Evolutionary conservation across 2,113 vertebrate genomes (phyloP).

Genomic region (Nothoprocta pentlandii): DNA sequence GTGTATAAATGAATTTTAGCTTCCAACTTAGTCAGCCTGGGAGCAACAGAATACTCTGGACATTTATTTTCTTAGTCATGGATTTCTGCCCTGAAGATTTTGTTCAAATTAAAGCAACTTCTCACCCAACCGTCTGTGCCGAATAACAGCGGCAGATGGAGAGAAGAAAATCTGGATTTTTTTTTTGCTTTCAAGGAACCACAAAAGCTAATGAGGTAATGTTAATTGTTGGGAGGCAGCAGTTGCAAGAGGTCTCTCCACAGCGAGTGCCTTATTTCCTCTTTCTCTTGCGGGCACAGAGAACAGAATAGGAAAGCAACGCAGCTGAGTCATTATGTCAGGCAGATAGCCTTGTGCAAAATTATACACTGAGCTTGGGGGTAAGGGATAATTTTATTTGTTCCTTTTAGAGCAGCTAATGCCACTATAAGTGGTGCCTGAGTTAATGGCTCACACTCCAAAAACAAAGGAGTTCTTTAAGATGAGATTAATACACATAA

Average conservation of each 20-base stretch:
- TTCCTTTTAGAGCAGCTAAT: background rate
- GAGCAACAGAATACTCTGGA: background rate
- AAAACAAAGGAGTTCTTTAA: background rate
- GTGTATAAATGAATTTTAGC: background rate
- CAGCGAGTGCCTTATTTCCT: background rate
- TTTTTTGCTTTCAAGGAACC: constrained; percentile 55
- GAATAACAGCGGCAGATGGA: constrained; percentile 51
- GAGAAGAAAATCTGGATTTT: constrained; percentile 35
- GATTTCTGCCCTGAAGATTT: constrained; percentile 29
- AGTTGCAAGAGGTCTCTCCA: constrained; percentile 13
- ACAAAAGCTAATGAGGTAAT: constrained; percentile 63
- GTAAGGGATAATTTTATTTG: background rate
- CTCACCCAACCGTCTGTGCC: constrained; percentile 28
- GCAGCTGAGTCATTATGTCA: background rate
- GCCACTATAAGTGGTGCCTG: background rate
- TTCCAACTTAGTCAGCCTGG: background rate
- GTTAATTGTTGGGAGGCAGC: background rate
- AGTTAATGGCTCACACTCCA: background rate
- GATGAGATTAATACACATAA: background rate
- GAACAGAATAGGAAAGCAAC: background rate
- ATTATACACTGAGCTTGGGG: background rate
- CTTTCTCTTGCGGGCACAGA: constrained; percentile 4
- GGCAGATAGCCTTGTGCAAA: background rate
- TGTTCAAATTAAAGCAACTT: constrained; percentile 41
- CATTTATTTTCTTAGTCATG: background rate